Percentiles rank a stretch among this genome's conserved stretches.
phyloP scores from a whole-genome alignment of 2,888 invertebrate species.

The Drosophila mettleri region DNA sequence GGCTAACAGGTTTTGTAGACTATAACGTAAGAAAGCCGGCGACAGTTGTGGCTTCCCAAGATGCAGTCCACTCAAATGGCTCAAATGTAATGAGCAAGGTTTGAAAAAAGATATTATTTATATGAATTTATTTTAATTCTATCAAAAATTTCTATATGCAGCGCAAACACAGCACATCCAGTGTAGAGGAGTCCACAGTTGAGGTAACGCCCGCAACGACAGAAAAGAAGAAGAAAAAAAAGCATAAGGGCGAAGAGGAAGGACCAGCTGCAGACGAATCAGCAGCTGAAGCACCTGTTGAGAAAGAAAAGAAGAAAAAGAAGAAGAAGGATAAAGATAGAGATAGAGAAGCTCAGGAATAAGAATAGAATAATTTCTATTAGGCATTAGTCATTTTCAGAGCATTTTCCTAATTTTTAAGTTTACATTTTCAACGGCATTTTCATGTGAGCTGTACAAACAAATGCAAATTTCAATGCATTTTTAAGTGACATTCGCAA shows the following conservation, averaged over 20 bases:
- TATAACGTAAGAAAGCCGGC: conserved; percentile 84
- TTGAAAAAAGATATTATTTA: conserved; percentile 16
- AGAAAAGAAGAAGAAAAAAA: conserved; percentile 88
- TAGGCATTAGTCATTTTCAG: conserved; percentile 57
- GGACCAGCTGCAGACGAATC: conserved; percentile 59
- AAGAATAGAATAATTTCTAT: conserved; percentile 60
- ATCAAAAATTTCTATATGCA: conserved; percentile 60
- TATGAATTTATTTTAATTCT: background rate
- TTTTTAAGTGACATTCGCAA: conserved; percentile 76
- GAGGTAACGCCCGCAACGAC: conserved; percentile 67
- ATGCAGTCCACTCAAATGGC: conserved; percentile 70
- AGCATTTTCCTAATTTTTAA: conserved; percentile 59
- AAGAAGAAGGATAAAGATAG: conserved; percentile 90
- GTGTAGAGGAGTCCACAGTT: conserved; percentile 78
- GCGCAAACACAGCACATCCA: conserved; percentile 87
- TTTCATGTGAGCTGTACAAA: conserved; percentile 50
- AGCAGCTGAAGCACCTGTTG: conserved; percentile 76
- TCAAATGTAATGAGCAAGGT: conserved; percentile 82
- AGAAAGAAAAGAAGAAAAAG: conserved; percentile 89
- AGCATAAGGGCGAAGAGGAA: conserved; percentile 86
- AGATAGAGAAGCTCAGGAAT: conserved; percentile 85
- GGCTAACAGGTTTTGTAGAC: conserved; percentile 92
- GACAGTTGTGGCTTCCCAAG: conserved; percentile 59
- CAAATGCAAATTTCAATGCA: conserved; percentile 64
- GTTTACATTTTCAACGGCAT: conserved; percentile 38